These are phyloP conservation scores for Meloidogyne floridensis DNA, from an alignment of 1,140 invertebrate genomes.

Conservation along the genomic window DNA sequence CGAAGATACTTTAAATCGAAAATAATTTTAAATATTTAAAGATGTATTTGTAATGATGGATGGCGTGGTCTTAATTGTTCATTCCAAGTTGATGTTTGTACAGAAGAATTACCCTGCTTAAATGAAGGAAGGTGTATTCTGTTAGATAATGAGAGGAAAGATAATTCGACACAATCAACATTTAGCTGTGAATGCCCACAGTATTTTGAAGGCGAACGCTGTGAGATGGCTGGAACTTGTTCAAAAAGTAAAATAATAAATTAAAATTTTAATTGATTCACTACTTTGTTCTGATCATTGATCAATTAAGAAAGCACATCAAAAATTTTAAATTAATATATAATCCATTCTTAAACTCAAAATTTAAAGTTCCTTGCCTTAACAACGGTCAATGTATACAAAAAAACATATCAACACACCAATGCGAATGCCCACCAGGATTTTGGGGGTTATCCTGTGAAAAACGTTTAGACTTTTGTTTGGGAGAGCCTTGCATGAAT, in stretches of 20 bases:
- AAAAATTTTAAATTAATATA: too few relatives aligned
- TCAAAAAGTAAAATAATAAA: conserved; percentile 18
- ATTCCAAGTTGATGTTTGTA: conserved; percentile 48
- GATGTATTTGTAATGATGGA: conserved; percentile 50
- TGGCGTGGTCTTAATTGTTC: conserved; percentile 51
- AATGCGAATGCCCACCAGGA: conserved; percentile 65
- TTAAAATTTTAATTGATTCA: too few relatives aligned
- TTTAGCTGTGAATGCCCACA: conserved; percentile 53
- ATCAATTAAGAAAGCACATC: too few relatives aligned
- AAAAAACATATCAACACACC: conserved; percentile 50
- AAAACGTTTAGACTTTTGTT: conserved; percentile 60
- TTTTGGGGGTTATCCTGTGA: conserved; percentile 66
- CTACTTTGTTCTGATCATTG: too few relatives aligned
- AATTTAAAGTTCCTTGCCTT: conserved; percentile 41
- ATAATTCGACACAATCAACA: conserved; percentile 32
- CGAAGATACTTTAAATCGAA: too few relatives aligned
- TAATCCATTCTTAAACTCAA: neutral
- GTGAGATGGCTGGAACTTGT: conserved; percentile 57
- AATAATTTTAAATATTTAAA: conserved; percentile 14
- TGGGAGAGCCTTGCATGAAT: conserved; percentile 56
- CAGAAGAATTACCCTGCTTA: conserved; percentile 48
- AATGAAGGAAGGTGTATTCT: conserved; percentile 52
- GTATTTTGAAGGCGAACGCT: conserved; percentile 51
- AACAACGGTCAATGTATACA: conserved; percentile 59
- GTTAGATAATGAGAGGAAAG: neutral